A percentile compares a stretch with the other conserved stretches of the same genome.
Conservation (phyloP, 2,888 invertebrate genomes). For the Cistogaster globosa region DNA sequence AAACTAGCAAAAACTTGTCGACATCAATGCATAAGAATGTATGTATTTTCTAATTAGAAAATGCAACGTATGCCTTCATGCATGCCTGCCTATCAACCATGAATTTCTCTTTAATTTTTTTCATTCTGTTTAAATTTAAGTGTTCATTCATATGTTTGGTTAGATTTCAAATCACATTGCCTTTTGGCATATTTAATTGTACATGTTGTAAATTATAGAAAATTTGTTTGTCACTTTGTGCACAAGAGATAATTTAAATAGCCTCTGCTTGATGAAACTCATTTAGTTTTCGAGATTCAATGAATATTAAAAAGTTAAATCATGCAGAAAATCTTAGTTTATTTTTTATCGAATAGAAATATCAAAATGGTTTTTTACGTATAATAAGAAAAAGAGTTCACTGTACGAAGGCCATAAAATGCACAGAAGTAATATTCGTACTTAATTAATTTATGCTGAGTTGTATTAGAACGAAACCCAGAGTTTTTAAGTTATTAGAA, state of each 20-base stretch:
- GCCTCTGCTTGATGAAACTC: slow-evolving; percentile 32
- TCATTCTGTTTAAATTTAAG: slow-evolving; percentile 24
- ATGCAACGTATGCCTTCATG: slow-evolving; percentile 38
- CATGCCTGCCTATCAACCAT: slow-evolving; percentile 1
- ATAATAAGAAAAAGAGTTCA: neutral
- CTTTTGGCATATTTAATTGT: slow-evolving; percentile 29
- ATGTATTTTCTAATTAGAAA: slow-evolving; percentile 51
- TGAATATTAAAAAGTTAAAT: slow-evolving; percentile 42
- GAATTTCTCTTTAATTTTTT: slow-evolving; percentile 3
- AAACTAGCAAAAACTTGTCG: slow-evolving; percentile 3
- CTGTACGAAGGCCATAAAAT: no score
- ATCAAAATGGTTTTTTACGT: neutral
- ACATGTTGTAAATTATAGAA: slow-evolving; percentile 24
- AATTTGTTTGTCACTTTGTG: slow-evolving; percentile 5
- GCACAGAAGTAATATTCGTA: no score
- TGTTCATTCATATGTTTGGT: slow-evolving; percentile 20
- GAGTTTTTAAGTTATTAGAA: no score
- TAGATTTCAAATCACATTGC: slow-evolving; percentile 34
- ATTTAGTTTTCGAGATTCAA: slow-evolving; percentile 18
- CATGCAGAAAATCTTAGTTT: neutral
- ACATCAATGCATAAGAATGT: neutral
- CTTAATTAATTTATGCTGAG: no score
- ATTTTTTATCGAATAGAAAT: neutral
- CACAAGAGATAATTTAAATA: slow-evolving; percentile 34
- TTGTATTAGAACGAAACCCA: no score